Percentiles rank a stretch among this genome's conserved stretches.
These are phyloP conservation scores for Lottia scabra DNA, from an alignment of 2,888 invertebrate genomes.

Conservation along the genomic window DNA sequence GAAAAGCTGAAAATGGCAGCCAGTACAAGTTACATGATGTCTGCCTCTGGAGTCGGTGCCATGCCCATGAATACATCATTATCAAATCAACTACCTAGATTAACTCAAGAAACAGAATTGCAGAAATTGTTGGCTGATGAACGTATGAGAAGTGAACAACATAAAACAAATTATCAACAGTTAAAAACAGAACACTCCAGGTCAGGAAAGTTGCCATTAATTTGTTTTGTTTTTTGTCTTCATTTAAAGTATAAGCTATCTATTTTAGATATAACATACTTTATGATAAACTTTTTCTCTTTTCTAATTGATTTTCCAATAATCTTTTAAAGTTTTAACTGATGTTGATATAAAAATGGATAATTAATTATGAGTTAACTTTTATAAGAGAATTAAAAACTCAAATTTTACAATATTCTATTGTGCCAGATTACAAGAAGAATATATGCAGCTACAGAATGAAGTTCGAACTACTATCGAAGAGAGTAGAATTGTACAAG, in stretches of 20 bases:
- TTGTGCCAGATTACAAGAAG: slow-evolving; percentile 61
- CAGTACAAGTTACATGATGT: slow-evolving; percentile 32
- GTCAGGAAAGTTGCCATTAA: slow-evolving; percentile 45
- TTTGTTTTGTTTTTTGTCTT: no score
- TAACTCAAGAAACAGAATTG: slow-evolving; percentile 64
- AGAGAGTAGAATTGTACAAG: slow-evolving; percentile 65
- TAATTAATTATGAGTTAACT: neutral
- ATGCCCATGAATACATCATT: slow-evolving; percentile 33
- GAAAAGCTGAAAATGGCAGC: slow-evolving; percentile 24
- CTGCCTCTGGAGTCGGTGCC: slow-evolving; percentile 22
- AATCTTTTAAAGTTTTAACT: neutral
- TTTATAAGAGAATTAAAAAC: neutral
- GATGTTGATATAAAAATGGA: neutral
- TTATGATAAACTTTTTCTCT: neutral
- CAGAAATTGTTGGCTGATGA: slow-evolving; percentile 68
- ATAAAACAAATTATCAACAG: slow-evolving; percentile 67
- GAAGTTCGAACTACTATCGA: slow-evolving; percentile 64
- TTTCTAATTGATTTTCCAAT: neutral
- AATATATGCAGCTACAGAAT: slow-evolving; percentile 58
- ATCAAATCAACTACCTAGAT: slow-evolving; percentile 48
- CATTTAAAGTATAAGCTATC: no score
- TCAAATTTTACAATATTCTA: neutral
- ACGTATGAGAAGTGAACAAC: slow-evolving; percentile 65
- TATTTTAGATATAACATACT: no score
- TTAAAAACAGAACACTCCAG: slow-evolving; percentile 66